phyloP scores from a whole-genome alignment of 2,113 vertebrate species.

The Sebastes schlegelii region DNA sequence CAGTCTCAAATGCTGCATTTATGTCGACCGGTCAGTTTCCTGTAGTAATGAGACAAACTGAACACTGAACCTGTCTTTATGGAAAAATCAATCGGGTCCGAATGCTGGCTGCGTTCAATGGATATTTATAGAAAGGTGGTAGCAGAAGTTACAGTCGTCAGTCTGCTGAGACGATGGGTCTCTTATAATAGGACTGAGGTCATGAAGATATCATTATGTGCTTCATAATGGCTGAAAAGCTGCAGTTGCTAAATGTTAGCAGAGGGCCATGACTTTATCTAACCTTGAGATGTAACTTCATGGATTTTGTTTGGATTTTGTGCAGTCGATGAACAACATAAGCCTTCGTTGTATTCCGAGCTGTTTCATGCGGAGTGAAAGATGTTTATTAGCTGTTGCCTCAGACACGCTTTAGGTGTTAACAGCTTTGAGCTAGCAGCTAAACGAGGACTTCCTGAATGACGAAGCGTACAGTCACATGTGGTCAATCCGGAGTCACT shows the following conservation, averaged over 20 bases:
- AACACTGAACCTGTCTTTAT: constrained; percentile 1
- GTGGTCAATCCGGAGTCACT: background rate
- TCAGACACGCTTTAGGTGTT: background rate
- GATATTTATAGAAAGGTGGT: constrained; percentile 59
- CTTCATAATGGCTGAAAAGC: constrained; percentile 41
- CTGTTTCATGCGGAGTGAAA: background rate
- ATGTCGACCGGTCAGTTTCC: background rate
- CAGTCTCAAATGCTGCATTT: background rate
- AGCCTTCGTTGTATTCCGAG: accelerated
- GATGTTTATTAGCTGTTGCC: background rate
- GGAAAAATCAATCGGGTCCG: constrained; percentile 1
- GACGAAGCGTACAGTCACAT: background rate
- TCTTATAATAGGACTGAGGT: constrained; percentile 62
- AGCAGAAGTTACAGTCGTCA: constrained; percentile 50
- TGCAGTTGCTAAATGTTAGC: background rate
- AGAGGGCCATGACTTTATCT: background rate
- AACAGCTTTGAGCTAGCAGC: background rate
- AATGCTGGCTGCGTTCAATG: constrained; percentile 6
- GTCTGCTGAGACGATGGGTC: constrained; percentile 50
- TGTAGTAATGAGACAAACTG: constrained; percentile 12
- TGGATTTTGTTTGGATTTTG: background rate
- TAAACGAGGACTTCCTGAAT: constrained; percentile 33
- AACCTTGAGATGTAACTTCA: background rate
- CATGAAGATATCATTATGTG: constrained; percentile 50
- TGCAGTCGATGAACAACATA: background rate